Conservation (phyloP, 2,888 invertebrate species). For the Gryllus longicercus region DNA sequence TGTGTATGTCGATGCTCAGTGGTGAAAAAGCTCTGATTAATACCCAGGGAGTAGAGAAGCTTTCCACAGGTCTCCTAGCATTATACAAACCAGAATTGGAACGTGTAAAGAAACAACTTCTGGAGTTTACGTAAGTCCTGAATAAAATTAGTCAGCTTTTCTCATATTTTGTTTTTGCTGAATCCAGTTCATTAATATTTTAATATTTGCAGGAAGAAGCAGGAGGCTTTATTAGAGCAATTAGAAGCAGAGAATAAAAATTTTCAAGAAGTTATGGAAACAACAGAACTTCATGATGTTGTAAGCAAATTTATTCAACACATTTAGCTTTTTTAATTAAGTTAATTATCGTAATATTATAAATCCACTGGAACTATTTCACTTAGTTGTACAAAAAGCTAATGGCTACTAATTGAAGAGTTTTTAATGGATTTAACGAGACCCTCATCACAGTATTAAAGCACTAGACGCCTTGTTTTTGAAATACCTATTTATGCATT, state of each 20-base stretch:
- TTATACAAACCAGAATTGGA: slow-evolving; percentile 46
- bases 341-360: too few species aligned
- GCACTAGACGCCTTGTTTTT: too few species aligned
- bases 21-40: slow-evolving; percentile 27
- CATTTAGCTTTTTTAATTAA: slow-evolving; percentile 25
- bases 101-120: slow-evolving; percentile 46
- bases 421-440: too few species aligned
- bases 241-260: slow-evolving; percentile 46
- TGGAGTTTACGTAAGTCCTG: slow-evolving; percentile 47
- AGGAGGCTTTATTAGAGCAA: slow-evolving; percentile 43
- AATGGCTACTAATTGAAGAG: too few species aligned
- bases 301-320: slow-evolving; percentile 43
- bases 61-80: slow-evolving; percentile 45
- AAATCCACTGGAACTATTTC: too few species aligned
- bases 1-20: too few species aligned
- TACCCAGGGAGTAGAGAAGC: slow-evolving; percentile 40
- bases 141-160: neutral
- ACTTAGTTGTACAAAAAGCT: too few species aligned
- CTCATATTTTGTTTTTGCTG: too few species aligned
- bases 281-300: slow-evolving; percentile 46
- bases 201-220: slow-evolving; percentile 42
- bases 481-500: too few species aligned
- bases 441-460: too few species aligned
- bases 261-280: slow-evolving; percentile 42
- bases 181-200: too few species aligned